Evolutionary conservation across 2,113 vertebrate species (phyloP).

Genomic region (Toxotes jaculatrix): DNA sequence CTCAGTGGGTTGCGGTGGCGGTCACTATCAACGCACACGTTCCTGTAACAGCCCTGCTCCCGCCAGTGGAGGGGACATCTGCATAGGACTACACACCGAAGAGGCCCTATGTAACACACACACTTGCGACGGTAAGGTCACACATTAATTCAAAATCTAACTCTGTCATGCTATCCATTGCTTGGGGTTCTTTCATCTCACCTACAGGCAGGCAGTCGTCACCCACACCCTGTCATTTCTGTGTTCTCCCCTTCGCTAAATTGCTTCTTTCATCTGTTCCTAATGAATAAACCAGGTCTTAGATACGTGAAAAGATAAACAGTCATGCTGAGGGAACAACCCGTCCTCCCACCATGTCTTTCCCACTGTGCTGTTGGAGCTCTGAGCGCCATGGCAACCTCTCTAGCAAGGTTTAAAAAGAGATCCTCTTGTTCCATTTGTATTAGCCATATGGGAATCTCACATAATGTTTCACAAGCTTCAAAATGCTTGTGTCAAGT

Average conservation of each 20-base stretch:
- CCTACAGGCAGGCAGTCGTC: slow-evolving; percentile 10
- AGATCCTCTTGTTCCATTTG: background rate
- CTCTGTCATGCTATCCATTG: background rate
- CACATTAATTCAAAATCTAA: background rate
- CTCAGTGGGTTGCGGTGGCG: slow-evolving; percentile 94
- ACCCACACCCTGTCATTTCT: slow-evolving; percentile 21
- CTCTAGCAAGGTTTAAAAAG: slow-evolving; percentile 26
- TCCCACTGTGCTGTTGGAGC: slow-evolving; percentile 33
- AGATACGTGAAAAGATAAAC: slow-evolving; percentile 43
- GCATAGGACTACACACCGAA: slow-evolving; percentile 97
- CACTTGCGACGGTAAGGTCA: slow-evolving; percentile 91
- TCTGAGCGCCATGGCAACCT: slow-evolving; percentile 45
- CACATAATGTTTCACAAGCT: background rate
- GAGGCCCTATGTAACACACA: slow-evolving; percentile 97
- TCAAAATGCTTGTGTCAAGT: background rate
- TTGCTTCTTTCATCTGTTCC: slow-evolving; percentile 45
- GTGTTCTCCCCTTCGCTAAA: slow-evolving; percentile 9
- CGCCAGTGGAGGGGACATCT: slow-evolving; percentile 92
- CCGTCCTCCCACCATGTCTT: slow-evolving; percentile 3
- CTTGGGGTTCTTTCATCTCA: background rate
- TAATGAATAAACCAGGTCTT: slow-evolving; percentile 52
- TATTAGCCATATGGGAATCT: slow-evolving; percentile 3
- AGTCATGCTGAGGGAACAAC: slow-evolving; percentile 41
- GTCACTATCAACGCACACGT: slow-evolving; percentile 95
- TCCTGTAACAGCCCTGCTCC: slow-evolving; percentile 92